Evolutionary conservation across 2,797 vertebrate species (phyloP), one percentile per base, ranked within the genome.

Genomic region (Phoxinus dragarum): DNA sequence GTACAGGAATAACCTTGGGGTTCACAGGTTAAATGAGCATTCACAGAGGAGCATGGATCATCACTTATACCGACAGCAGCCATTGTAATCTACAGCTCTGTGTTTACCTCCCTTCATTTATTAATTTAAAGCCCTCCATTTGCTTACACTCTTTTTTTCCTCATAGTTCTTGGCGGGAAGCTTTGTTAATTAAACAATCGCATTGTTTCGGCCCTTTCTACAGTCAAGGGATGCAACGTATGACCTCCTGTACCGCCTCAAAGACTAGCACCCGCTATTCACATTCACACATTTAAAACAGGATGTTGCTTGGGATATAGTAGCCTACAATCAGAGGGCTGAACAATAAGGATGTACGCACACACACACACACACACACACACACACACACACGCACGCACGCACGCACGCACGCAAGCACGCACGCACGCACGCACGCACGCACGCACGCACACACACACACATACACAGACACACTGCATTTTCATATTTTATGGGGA

Each of bases 1-100:
- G 93, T 95, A 96, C 96, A 96, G 95, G 96, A 96, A 97, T 97
- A 97, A 97, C 97, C 98, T 98, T 97, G 96, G 91, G 92, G 94
- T 96, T 96, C 95, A 93, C 94, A 96, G 96, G 96, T 97, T 97
- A 97, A 97, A 96, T 91, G 94, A 92, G 93, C 91, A 84, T 94
- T 96, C 93, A 92, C 85, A 61, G 83, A 92, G 90, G 91, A 91
- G 90, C 90, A 81, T 90, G 92, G 89, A 84, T 91, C 90, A 89
- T 95, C 94, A 93, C 94, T 96, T 94, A 94, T 93, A 94, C 93
- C 91, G 86, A 84, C 91, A 82, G 90, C 91, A 91, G 92, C 88
- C 78, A 87, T 91, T 90, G 91, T 92, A 89, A 91, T 89, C 81
- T 85, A 87, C 84, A 86, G 81, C 89, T 89, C 90, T 82, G 75